These are phyloP conservation scores for Scartelaos histophorus DNA, from an alignment of 2,113 vertebrate species.

Conservation along the genomic window DNA sequence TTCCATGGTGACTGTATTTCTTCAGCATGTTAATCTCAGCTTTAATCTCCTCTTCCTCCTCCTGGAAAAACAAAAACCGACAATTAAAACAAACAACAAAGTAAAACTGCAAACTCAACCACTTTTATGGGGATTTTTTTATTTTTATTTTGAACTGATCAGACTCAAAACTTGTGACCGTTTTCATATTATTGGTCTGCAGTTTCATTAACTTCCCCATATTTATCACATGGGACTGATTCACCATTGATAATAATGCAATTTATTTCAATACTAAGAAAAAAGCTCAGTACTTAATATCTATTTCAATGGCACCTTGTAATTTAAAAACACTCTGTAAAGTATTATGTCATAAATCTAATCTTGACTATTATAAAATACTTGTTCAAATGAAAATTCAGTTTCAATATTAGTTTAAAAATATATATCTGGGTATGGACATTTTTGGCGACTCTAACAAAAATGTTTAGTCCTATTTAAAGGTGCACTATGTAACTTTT, in stretches of 20 bases:
- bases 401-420: no score
- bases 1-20: slow-evolving; percentile 95
- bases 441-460: no score
- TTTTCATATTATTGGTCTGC: not conserved
- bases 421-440: no score
- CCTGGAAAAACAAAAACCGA: slow-evolving; percentile 42
- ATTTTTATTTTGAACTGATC: not conserved
- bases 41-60: slow-evolving; percentile 98
- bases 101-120: slow-evolving; percentile 3
- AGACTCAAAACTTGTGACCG: not conserved
- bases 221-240: no score
- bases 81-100: not conserved
- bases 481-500: not conserved
- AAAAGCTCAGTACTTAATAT: no score
- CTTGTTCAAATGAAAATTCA: no score
- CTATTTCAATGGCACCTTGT: not conserved
- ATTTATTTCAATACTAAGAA: not conserved
- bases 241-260: not conserved
- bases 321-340: no score
- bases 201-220: not conserved
- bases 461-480: not conserved
- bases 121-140: not conserved
- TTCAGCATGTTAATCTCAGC: slow-evolving; percentile 98
- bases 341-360: no score
- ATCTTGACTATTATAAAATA: no score